A percentile compares a stretch with the other conserved stretches of the same genome.
These are phyloP conservation scores for Psittacula echo DNA, from an alignment of 2,797 vertebrate species.

Conservation along the genomic window DNA sequence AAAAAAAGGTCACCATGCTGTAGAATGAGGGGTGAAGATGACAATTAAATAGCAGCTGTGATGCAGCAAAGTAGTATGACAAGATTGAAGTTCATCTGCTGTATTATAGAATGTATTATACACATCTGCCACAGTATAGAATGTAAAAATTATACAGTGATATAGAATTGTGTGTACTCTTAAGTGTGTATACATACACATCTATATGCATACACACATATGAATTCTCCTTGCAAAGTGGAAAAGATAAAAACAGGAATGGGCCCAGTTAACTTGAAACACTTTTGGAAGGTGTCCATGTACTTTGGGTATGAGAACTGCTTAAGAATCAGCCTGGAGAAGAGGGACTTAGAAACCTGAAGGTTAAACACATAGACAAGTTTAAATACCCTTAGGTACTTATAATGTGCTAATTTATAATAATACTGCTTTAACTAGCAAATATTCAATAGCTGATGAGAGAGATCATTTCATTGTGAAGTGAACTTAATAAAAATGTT, in stretches of 20 bases:
- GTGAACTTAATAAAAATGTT: conserved; percentile 72
- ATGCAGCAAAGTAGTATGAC: neutral
- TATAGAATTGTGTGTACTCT: neutral
- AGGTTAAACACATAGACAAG: conserved; percentile 8
- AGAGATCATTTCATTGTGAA: conserved; percentile 69
- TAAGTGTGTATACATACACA: neutral
- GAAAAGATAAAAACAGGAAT: neutral
- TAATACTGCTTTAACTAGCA: conserved; percentile 64
- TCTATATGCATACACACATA: neutral
- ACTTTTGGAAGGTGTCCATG: neutral
- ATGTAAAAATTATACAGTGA: neutral
- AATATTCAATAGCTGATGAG: conserved; percentile 55
- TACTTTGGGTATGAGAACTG: neutral
- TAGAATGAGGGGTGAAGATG: neutral
- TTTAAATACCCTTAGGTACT: conserved; percentile 32
- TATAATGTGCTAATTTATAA: conserved; percentile 67
- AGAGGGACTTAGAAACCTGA: conserved; percentile 31
- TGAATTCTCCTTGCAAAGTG: neutral
- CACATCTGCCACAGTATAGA: neutral
- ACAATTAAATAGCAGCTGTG: neutral
- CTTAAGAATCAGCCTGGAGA: conserved; percentile 23
- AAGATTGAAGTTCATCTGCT: neutral
- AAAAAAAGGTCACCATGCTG: neutral
- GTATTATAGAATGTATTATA: neutral
- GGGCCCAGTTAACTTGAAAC: neutral